Evolutionary conservation across 37 sponge, comb jelly and placozoan species (phyloP), one percentile per base, ranked within the genome.

Genomic region (Bolinopsis microptera): DNA sequence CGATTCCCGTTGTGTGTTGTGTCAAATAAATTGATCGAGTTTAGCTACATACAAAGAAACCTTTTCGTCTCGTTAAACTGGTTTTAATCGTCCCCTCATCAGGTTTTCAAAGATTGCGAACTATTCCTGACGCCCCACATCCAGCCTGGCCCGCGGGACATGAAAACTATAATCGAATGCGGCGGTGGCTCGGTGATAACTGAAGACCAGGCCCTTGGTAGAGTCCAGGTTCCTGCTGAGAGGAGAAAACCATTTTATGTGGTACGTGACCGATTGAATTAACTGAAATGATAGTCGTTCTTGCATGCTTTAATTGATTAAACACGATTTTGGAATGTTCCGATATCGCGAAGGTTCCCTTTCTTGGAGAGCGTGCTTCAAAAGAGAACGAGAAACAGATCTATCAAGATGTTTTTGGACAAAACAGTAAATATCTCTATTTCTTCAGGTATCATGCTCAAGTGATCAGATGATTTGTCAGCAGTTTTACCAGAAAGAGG

Each of bases 71-170:
- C 68, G n/a, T n/a, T n/a, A n/a, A n/a, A n/a, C n/a, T n/a, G n/a
- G n/a, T n/a, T n/a, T n/a, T n/a, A n/a, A n/a, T n/a, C n/a, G n/a
- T n/a, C n/a, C n/a, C n/a, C 2, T 22, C 38, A 13, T 35, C 82
- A 80, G 82, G 82, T 80, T 80, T 80, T 80, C 37, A 35, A 33
- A 13, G 82, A 35, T 34, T 36, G 16, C 2, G 82, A 80, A 22
- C 35, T 80, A 30, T 80, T 80, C 37, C 22, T 80, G 82, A 80
- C 82, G 22, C 82, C 82, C 3, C 82, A 80, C 38, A 80, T 80
- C 37, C 82, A 80, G 37, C 82, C 82, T 13, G 82, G 82, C 8
- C 82, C 82, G 22, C 16, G 30, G 38, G 82, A 80, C 82, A 80
- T 80, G 82, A 80, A 35, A 22, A 80, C 82, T 21, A 80, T 80